phyloP scores from a whole-genome alignment of 2,113 vertebrate genomes.

The Salvelinus alpinus region DNA sequence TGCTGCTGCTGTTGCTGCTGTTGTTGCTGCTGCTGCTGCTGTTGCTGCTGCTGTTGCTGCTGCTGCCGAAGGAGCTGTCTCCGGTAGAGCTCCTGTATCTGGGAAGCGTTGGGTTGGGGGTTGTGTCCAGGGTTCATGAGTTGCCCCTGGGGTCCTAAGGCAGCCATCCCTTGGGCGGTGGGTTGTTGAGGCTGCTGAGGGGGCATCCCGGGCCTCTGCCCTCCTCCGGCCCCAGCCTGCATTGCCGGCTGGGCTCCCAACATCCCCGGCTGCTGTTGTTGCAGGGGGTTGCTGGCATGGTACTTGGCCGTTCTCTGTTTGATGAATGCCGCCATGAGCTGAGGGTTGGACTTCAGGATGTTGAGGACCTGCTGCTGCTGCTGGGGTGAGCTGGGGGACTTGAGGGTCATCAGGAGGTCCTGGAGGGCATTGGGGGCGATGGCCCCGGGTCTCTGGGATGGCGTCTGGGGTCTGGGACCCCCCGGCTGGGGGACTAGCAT shows the following conservation, averaged over 20 bases:
- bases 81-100: conserved; percentile 87
- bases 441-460: conserved; percentile 75
- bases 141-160: conserved; percentile 83
- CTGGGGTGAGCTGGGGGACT: conserved; percentile 95
- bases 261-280: conserved; percentile 76
- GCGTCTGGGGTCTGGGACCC: conserved; percentile 59
- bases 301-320: conserved; percentile 98
- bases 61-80: conserved; percentile 78
- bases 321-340: conserved; percentile 99
- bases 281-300: conserved; percentile 87
- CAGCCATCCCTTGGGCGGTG: conserved; percentile 74
- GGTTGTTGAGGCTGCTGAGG: conserved; percentile 80
- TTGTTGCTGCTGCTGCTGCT: background rate
- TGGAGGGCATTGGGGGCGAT: conserved; percentile 92
- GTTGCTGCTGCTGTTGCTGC: conserved; percentile 68
- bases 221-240: conserved; percentile 51
- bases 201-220: conserved; percentile 82
- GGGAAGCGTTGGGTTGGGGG: conserved; percentile 61
- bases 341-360: conserved; percentile 97
- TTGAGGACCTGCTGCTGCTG: conserved; percentile 98
- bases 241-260: conserved; percentile 74
- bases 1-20: conserved; percentile 64
- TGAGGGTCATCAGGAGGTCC: conserved; percentile 94
- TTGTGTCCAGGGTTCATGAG: conserved; percentile 86
- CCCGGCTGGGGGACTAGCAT: conserved; percentile 83